Evolutionary conservation across 2,888 invertebrate species (phyloP), one percentile per base, ranked within the genome.

Genomic region (Suillia variegata): DNA sequence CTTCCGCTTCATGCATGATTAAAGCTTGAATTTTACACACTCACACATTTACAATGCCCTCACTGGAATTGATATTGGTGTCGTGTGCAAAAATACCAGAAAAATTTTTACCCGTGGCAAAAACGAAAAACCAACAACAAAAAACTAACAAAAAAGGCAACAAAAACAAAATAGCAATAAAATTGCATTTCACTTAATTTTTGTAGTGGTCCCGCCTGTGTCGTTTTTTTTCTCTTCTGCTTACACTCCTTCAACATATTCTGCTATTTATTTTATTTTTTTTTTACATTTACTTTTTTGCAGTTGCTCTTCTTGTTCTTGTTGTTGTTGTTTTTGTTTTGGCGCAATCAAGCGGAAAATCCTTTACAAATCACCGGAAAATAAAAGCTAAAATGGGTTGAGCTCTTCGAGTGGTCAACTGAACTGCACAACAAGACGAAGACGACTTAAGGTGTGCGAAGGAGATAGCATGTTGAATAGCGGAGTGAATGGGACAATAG

Each of bases 281-380:
- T 47, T 55, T 18, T 55, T 55, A 33, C 33, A 34, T 18, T 48
- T 55, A 20, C n/a, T n/a, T 55, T 47, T 15, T 26, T 60, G 51
- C 45, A 42, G 56, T 56, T 24, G n/a, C n/a, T n/a, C n/a, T n/a
- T n/a, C n/a, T n/a, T n/a, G n/a, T n/a, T n/a, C n/a, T n/a, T n/a
- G n/a, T n/a, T n/a, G n/a, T n/a, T n/a, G n/a, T n/a, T 59, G 49
- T 59, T 49, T 34, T 48, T 47, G 17, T n/a, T 10, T 48, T n/a
- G 45, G 6, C 20, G 45, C 52, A 58, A 54, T 60, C 59, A 48
- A 53, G 49, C 53, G 49, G 56, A 59, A 62, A 60, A 62, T 58
- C 60, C 60, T 55, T 26, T 58, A 58, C 62, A 62, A 62, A 62
- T 62, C 62, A 60, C n/a, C 49, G 38, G 20, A 49, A 38, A 49